Conservation (phyloP, 2,113 vertebrate species). For the Prionailurus bengalensis region DNA sequence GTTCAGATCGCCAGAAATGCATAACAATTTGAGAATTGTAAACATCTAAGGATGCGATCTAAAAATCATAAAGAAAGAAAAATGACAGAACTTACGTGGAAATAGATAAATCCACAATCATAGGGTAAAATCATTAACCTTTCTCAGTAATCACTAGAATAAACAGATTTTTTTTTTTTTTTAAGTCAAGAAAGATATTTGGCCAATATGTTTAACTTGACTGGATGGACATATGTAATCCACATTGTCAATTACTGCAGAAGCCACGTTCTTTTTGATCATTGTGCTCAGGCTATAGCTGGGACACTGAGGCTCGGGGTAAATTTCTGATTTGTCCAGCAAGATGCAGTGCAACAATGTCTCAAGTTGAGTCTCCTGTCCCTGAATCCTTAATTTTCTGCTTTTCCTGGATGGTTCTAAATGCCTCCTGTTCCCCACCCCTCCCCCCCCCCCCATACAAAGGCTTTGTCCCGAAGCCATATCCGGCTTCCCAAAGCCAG, state of each 20-base stretch:
- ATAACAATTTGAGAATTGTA: not conserved
- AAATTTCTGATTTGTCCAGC: not conserved
- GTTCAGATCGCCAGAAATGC: not conserved
- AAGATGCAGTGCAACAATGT: not conserved
- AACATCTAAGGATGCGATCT: slow-evolving; percentile 3
- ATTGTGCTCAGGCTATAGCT: not conserved
- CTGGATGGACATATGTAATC: not conserved
- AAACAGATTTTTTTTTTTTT: not conserved
- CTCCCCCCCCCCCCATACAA: not conserved
- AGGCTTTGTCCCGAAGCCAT: not conserved
- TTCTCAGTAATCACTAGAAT: not conserved
- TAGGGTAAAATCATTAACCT: not conserved
- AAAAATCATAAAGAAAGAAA: slow-evolving; percentile 9
- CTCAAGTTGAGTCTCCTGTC: not conserved
- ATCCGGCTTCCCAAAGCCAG: not conserved
- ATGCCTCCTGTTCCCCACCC: not conserved
- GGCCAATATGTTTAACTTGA: not conserved
- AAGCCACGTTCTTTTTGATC: not conserved
- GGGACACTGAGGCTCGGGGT: not conserved
- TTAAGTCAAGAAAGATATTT: not conserved
- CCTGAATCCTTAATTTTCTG: not conserved
- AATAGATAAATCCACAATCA: not conserved
- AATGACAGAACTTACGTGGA: not conserved
- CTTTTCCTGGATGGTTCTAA: not conserved
- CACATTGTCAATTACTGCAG: not conserved